Evolutionary conservation across 2,888 invertebrate species (phyloP).

Genomic region (Orthosia incerta): DNA sequence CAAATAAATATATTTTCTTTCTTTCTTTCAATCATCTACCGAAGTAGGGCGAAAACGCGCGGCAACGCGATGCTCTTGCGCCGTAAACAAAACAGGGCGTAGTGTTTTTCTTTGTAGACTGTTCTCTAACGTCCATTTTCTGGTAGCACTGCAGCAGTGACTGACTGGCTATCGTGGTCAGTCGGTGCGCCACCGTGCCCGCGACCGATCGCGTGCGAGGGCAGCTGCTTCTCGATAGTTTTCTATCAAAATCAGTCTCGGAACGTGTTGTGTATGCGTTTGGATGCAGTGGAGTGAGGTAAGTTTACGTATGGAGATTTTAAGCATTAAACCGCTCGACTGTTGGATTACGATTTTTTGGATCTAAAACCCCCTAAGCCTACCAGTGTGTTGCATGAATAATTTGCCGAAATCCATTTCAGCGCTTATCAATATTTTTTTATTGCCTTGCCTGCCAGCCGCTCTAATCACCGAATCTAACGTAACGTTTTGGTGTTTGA

Average conservation of each 20-base stretch:
- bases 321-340: background rate
- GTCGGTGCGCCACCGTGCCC: conserved; percentile 59
- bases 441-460: conserved; percentile 23
- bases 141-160: conserved; percentile 15
- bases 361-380: too few relatives aligned
- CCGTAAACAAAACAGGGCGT: conserved; percentile 59
- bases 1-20: too few relatives aligned
- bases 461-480: conserved; percentile 41
- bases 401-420: conserved; percentile 25
- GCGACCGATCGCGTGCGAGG: conserved; percentile 55
- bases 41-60: conserved; percentile 44
- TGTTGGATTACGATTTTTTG: background rate
- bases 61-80: conserved; percentile 34
- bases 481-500: conserved; percentile 36
- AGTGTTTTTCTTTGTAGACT: conserved; percentile 42
- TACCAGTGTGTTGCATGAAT: conserved; percentile 4
- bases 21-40: conserved; percentile 26
- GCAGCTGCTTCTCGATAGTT: conserved; percentile 44
- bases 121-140: conserved; percentile 19
- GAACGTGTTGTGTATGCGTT: conserved; percentile 62
- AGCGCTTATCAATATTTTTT: conserved; percentile 40
- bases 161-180: conserved; percentile 21
- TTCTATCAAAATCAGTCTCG: conserved; percentile 58
- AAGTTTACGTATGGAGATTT: conserved; percentile 43
- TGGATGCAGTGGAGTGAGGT: conserved; percentile 65